Evolutionary conservation across 2,113 vertebrate species (phyloP), one percentile per base, ranked within the genome.

Genomic region (Phalacrocorax brasilianus): DNA sequence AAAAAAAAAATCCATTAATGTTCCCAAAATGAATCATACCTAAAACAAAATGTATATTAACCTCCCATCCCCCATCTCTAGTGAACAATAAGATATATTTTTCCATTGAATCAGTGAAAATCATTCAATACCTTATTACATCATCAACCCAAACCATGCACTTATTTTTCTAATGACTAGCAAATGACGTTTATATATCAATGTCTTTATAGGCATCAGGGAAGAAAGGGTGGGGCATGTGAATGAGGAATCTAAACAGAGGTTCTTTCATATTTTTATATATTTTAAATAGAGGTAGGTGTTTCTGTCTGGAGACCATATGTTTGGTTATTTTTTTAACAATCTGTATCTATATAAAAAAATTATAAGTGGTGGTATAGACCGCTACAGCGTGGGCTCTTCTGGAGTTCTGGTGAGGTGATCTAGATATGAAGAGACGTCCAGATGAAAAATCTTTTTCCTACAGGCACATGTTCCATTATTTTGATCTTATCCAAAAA

Each of bases 241-340:
- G 74, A 72, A 74, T n/a, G 56, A 75, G 24, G 61, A 93, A 87
- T 86, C 76, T 91, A 58, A 95, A 45, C 44, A 72, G 61, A 59
- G 16, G 81, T 94, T 78, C 68, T 88, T 90, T 92, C 6, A 0
- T 68, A 84, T 63, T 93, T 85, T 83, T 74, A 86, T 85, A 26
- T 71, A 77, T 84, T 86, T 95, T 95, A 81, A 92, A 72, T 11
- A 55, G 49, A 59, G 35, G 49, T 92, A 92, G 73, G 76, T 94
- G 88, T 93, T 97, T 96, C 66, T 94, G 30, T 81, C 79, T 96
- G 94, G 92, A 96, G 45, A 91, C 92, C 94, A 93, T 72, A 96
- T 97, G 88, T 90, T 88, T 12, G 2, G 16, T 0, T 4, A 28
- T 32, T 77, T 79, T 94, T 94, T 72, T 7, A 53, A 72, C 79